These are phyloP conservation scores for Drosophila nr. medialis DNA, from an alignment of 2,888 invertebrate species.

Conservation along the genomic window DNA sequence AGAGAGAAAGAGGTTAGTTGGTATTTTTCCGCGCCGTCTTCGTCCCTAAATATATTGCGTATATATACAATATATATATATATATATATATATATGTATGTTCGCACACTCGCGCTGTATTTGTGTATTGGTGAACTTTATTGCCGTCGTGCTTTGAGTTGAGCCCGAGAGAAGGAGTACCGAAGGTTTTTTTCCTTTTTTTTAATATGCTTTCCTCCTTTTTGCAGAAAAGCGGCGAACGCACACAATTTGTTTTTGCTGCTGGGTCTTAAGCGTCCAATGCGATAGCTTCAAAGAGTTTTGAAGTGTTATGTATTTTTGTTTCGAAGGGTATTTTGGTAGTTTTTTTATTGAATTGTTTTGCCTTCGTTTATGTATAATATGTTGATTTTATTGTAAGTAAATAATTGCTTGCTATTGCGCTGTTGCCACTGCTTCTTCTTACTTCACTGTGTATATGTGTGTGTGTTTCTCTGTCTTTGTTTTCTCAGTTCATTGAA, in stretches of 20 bases:
- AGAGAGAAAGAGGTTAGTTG: conserved; percentile 65
- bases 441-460: conserved; percentile 56
- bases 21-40: conserved; percentile 73
- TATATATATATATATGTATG: conserved; percentile 44
- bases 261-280: conserved; percentile 1
- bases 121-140: conserved; percentile 61
- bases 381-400: conserved; percentile 66
- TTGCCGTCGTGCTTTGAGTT: conserved; percentile 51
- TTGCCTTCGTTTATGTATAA: conserved; percentile 59
- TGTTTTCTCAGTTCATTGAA: conserved; percentile 83
- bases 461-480: conserved; percentile 72
- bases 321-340: neutral
- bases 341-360: conserved; percentile 37
- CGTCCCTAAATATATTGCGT: conserved; percentile 70
- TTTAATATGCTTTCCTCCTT: conserved; percentile 36
- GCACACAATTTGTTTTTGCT: conserved; percentile 26
- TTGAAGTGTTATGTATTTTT: conserved; percentile 18
- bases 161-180: conserved; percentile 64
- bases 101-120: conserved; percentile 38
- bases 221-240: conserved; percentile 49
- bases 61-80: conserved; percentile 46
- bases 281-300: conserved; percentile 17
- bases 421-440: conserved; percentile 77
- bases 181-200: conserved; percentile 56
- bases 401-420: conserved; percentile 79